A percentile compares a stretch with the other conserved stretches of the same genome.
Conservation (phyloP, 2,888 invertebrate species). For the Drosophila trichaetosa region DNA sequence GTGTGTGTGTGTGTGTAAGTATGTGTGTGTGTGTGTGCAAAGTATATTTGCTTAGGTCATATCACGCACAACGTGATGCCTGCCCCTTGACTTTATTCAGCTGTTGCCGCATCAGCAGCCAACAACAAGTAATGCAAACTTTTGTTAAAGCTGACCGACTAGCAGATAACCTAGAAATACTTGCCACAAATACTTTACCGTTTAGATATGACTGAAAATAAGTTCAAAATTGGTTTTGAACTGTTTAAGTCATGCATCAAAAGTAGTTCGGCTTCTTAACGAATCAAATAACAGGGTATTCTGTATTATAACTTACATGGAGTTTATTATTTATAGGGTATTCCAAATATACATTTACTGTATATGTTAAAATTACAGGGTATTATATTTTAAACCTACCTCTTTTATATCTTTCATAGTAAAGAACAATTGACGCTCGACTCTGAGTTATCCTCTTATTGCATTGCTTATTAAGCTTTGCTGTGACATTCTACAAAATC, state of each 20-base stretch:
- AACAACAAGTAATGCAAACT: constrained; percentile 11
- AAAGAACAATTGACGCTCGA: not conserved
- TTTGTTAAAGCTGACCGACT: not conserved
- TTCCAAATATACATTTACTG: fast-evolving
- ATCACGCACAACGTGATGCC: constrained; percentile 48
- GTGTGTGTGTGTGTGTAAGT: constrained; percentile 18
- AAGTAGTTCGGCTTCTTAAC: not conserved
- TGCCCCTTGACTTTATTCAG: constrained; percentile 61
- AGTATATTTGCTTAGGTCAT: constrained; percentile 76
- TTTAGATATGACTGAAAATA: not conserved
- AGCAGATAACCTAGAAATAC: not conserved
- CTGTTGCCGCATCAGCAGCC: constrained; percentile 48
- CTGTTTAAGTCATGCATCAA: fast-evolving
- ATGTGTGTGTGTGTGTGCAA: constrained; percentile 27
- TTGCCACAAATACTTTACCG: too few species aligned
- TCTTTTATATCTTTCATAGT: not conserved
- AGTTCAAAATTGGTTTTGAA: not conserved
- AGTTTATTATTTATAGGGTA: too few species aligned
- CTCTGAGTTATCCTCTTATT: not conserved
- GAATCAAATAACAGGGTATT: not conserved
- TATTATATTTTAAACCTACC: not conserved
- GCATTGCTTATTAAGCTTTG: not conserved
- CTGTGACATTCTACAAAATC: not conserved
- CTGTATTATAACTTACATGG: fast-evolving
- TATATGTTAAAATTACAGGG: not conserved